Evolutionary conservation across 2,113 vertebrate species (phyloP), one percentile per base, ranked within the genome.

Genomic region (Peromyscus maniculatus): DNA sequence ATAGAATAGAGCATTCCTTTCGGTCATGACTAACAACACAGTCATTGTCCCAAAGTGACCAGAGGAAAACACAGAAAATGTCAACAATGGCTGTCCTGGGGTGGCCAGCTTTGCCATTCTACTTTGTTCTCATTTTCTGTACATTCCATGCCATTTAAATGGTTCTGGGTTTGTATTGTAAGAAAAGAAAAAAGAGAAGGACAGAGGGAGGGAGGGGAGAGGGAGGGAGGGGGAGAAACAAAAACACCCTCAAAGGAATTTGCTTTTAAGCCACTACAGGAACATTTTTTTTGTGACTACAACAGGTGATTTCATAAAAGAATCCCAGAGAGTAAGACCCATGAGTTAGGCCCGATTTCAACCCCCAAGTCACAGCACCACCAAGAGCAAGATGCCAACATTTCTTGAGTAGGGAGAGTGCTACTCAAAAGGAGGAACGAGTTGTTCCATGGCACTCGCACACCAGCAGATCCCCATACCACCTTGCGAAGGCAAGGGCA

Each of bases 111-210:
- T 71, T 13, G 72, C 66, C 84, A 3, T 93, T 97, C 92, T 84
- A 88, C n/a, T 97, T 96, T 62, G 46, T 91, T 96, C 84, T 92
- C 15, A 15, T 84, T 92, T 84, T 91, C 15, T 2, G 17, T 80
- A 72, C 4, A 66, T 83, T 75, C 67, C 31, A 33, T 26, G 12
- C 19, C 67, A 24, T 97, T 94, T 88, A 17, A 43, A 49, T 94
- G 8, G 80, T 94, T 96, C 39, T 89, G 89, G 87, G 52, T 75
- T 79, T 52, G 64, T 16, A 66, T 46, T 66, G 59, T 46, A 66
- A 66, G 82, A 31, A 66, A 43, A 66, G 59, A 26, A 66, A 19
- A 5, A 10, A 39, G 4, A 13, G n/a, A 74, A 22, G 36, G 12
- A 16, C 1, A 5, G 19, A 39, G 36, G 19, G n/a, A 74, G 36